phyloP scores from a whole-genome alignment of 2,113 vertebrate species.

The Hippopotamus amphibius region DNA sequence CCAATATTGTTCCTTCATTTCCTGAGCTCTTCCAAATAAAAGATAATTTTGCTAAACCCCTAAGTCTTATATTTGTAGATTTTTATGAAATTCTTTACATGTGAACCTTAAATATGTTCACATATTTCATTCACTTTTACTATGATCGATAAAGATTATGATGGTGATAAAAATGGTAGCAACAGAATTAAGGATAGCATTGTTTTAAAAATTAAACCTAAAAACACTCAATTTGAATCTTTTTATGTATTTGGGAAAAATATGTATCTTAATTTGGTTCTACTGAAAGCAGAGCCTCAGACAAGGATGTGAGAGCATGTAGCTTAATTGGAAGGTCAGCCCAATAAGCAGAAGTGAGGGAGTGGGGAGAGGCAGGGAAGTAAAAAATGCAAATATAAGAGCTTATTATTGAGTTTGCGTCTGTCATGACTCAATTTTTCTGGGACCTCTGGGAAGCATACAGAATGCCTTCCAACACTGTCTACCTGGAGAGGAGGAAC shows the following conservation, averaged over 20 bases:
- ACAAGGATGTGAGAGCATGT: not conserved
- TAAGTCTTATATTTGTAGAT: not conserved
- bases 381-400: not conserved
- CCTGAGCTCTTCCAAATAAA: not conserved
- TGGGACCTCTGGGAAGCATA: not conserved
- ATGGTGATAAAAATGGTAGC: not conserved
- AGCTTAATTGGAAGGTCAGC: not conserved
- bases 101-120: not conserved
- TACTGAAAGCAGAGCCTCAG: not conserved
- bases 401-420: not conserved
- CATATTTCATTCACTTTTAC: not conserved
- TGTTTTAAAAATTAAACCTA: slow-evolving; percentile 33
- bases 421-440: not conserved
- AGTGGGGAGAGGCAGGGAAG: not conserved
- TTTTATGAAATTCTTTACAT: not conserved
- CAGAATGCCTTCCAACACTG: not conserved
- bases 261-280: not conserved
- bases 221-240: not conserved
- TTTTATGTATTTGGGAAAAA: slow-evolving; percentile 6
- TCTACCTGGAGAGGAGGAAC: not conserved
- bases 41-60: not conserved
- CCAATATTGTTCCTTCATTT: not conserved
- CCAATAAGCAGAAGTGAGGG: not conserved
- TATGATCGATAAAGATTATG: not conserved
- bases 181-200: not conserved